These are phyloP conservation scores for Cephus nigrinus DNA, from an alignment of 2,888 invertebrate genomes.

Conservation along the genomic window DNA sequence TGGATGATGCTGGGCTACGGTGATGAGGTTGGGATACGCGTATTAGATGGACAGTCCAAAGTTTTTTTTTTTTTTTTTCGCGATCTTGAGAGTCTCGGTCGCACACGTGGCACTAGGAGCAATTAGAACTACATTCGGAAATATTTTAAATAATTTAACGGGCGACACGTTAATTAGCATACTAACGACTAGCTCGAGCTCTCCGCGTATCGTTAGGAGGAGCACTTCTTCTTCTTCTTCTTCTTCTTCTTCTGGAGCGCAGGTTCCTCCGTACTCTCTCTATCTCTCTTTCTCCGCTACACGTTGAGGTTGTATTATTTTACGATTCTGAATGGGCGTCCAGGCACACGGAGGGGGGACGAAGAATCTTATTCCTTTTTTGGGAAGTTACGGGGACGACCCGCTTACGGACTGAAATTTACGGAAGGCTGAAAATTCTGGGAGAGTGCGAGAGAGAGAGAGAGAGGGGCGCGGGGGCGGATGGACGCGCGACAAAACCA, in stretches of 20 bases:
- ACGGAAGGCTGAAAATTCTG: background rate
- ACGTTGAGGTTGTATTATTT: background rate
- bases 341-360: too few relatives aligned
- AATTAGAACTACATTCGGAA: constrained; percentile 40
- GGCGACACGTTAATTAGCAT: constrained; percentile 60
- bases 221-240: background rate
- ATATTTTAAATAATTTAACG: constrained; percentile 59
- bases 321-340: background rate
- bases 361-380: background rate
- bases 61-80: background rate
- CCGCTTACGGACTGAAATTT: background rate
- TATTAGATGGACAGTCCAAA: background rate
- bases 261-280: background rate
- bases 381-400: background rate
- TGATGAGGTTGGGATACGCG: background rate
- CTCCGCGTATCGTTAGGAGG: constrained; percentile 25
- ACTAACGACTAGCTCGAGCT: constrained; percentile 61
- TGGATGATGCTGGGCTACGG: background rate
- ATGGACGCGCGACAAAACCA: background rate
- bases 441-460: background rate
- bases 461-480: background rate
- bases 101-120: constrained; percentile 36
- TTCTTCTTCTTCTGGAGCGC: background rate
- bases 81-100: constrained; percentile 4
- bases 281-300: background rate